phyloP scores from a whole-genome alignment of 2,888 invertebrate genomes.

The Sphaerophoria rueppellii region DNA sequence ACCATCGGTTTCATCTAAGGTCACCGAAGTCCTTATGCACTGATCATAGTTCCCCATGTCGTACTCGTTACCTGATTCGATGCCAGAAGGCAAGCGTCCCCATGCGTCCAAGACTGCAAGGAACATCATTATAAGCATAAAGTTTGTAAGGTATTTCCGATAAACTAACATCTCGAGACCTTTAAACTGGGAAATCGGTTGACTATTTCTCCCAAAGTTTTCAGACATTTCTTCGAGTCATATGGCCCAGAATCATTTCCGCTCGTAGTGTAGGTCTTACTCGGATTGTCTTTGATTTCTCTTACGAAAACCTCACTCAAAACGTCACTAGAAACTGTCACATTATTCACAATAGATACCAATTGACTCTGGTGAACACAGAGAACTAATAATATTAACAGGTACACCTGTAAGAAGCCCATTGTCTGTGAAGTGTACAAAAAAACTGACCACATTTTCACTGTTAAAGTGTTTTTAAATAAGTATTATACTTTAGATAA shows the following conservation, averaged over 20 bases:
- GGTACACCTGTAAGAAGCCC: not conserved
- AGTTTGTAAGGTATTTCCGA: not conserved
- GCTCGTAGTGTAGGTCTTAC: not conserved
- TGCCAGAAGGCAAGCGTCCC: conserved; percentile 42
- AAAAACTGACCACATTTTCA: no score
- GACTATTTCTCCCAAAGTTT: not conserved
- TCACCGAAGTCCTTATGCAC: conserved; percentile 22
- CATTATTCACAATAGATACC: conserved; percentile 17
- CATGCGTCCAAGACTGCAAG: conserved; percentile 38
- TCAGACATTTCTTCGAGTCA: conserved; percentile 9
- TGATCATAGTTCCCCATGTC: conserved; percentile 49
- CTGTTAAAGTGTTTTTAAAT: no score
- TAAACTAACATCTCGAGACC: not conserved
- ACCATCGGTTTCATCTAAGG: not conserved
- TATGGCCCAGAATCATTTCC: not conserved
- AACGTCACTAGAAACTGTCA: conserved; percentile 21
- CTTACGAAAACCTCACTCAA: conserved; percentile 6
- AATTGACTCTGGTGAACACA: not conserved
- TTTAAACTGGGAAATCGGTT: not conserved
- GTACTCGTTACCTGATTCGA: conserved; percentile 4
- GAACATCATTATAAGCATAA: not conserved
- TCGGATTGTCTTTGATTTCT: not conserved
- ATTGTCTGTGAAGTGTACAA: not conserved
- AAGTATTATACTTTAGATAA: no score
- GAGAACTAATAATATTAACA: not conserved